Conservation (phyloP, 2,113 vertebrate species). For the Blennius ocellaris region DNA sequence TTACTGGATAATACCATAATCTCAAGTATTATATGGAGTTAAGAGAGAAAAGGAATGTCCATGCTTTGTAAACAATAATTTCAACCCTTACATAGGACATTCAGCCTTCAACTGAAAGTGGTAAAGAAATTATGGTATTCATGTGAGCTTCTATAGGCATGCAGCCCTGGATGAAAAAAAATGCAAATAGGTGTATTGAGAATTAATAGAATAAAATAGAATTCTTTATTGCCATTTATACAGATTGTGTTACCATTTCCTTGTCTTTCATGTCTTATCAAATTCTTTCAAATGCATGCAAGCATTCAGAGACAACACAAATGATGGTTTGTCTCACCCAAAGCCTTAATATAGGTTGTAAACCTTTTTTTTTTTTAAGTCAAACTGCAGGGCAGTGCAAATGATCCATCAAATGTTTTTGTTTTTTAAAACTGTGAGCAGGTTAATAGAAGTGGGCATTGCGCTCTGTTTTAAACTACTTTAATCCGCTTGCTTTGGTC, state of each 20-base stretch:
- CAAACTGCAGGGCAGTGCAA: constrained; percentile 48
- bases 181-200: constrained; percentile 47
- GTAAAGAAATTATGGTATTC: constrained; percentile 29
- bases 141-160: constrained; percentile 28
- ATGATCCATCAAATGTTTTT: constrained; percentile 48
- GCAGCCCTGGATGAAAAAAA: constrained; percentile 37
- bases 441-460: constrained; percentile 75
- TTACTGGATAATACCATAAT: constrained; percentile 6
- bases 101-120: constrained; percentile 5
- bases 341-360: constrained; percentile 57
- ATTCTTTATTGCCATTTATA: too few species aligned
- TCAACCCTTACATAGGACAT: constrained; percentile 2
- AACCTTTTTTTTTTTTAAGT: constrained; percentile 49
- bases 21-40: constrained; percentile 1
- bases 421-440: constrained; percentile 55
- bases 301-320: constrained; percentile 39
- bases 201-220: too few species aligned
- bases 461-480: constrained; percentile 65
- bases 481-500: constrained; percentile 80
- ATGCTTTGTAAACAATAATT: constrained; percentile 12
- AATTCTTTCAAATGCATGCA: constrained; percentile 21
- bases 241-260: too few species aligned
- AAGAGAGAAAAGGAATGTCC: constrained; percentile 10
- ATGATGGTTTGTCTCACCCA: constrained; percentile 47
- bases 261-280: too few species aligned